Base-by-base conservation (phyloP, 2,797 vertebrate genomes). In the Crenuchus spilurus region DNA sequence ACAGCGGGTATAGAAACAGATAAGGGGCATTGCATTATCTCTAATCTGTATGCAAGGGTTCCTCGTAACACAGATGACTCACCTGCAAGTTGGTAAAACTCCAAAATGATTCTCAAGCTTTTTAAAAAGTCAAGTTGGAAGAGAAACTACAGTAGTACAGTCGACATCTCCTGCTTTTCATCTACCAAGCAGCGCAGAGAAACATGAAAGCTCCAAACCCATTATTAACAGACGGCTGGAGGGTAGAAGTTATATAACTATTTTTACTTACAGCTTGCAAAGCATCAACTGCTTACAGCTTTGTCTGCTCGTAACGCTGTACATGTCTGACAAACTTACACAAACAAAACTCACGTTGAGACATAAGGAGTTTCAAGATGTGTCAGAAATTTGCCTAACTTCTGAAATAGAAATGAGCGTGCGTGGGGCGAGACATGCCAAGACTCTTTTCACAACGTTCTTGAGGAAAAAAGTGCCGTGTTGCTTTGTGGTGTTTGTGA, bases 311-410 rank as follows among this genome's bases (percentile, higher is more conserved):
- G 26, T 63, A 20, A 60, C 31, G 9, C 37, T 39, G 39, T 55
- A 20, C 33, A 16, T 57, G 37, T 14, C 5, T 55, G 41, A 55
- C 62, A 46, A 46, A 48, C 60, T 28, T 18, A 31, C 26, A 48
- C 42, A 64, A 46, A 64, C 26, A 46, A 37, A 65, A 18, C 16
- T 66, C 39, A 49, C 48, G n/a, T 58, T n/a, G 35, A 48, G 62
- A 28, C 37, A 31, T 31, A 30, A 41, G 16, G 22, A 63, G 33
- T 63, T 64, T 31, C 42, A 64, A 28, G 26, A 22, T 57, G 41
- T 73, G 39, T 65, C 71, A 65, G 37, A 39, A 65, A 48, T 46
- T 31, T 46, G 39, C 48, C 42, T 64, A 64, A 65, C 61, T 65
- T 73, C 30, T 41, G 16, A 58, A 48, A 64, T 57, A 46, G n/a